These are phyloP conservation scores for Tor tambroides DNA, from an alignment of 2,113 vertebrate genomes.

Conservation along the genomic window DNA sequence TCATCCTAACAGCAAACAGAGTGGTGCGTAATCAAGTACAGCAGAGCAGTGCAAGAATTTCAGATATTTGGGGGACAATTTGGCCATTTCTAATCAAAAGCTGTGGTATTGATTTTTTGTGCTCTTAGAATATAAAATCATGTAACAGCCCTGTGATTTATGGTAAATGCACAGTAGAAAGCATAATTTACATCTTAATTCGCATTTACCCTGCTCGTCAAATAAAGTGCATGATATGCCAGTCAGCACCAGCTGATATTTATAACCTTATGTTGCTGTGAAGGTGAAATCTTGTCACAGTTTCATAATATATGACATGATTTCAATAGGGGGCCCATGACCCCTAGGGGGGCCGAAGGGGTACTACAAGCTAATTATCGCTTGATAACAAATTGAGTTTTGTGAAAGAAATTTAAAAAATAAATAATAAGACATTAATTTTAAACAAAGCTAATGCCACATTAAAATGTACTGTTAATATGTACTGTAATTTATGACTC, in stretches of 20 bases:
- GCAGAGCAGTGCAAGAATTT: too few relatives aligned
- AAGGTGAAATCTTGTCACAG: background rate
- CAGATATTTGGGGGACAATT: background rate
- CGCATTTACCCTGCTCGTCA: background rate
- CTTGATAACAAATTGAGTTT: background rate
- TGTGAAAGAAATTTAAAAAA: background rate
- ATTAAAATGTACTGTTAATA: background rate
- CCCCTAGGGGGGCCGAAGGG: background rate
- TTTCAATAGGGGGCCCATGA: background rate
- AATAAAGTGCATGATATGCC: background rate
- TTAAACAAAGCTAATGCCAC: background rate
- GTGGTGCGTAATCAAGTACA: too few relatives aligned
- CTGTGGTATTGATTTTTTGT: background rate
- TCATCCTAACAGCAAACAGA: too few relatives aligned
- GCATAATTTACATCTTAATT: background rate
- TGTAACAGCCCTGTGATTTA: background rate
- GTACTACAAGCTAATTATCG: background rate
- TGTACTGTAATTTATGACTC: background rate
- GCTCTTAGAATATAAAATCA: background rate
- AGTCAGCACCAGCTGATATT: constrained; percentile 55
- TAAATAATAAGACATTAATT: background rate
- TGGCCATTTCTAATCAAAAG: background rate
- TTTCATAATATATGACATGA: background rate
- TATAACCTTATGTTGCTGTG: background rate
- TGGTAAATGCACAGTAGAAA: background rate